Conservation (phyloP, 2,113 vertebrate species). For the Scytalopus superciliaris region DNA sequence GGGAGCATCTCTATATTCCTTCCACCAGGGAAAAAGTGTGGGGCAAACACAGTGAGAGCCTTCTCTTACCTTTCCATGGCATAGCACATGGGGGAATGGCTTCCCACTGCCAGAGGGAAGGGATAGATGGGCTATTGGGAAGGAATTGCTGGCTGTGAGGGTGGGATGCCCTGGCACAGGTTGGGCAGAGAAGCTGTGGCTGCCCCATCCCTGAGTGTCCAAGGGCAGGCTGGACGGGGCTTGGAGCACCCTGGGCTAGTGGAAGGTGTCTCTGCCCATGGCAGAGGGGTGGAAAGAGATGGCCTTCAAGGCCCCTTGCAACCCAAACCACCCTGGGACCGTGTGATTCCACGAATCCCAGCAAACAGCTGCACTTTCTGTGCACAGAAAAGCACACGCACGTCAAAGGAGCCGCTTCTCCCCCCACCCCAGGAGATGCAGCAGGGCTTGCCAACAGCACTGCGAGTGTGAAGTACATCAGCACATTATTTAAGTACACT, state of each 20-base stretch:
- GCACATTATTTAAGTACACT: conserved; percentile 41
- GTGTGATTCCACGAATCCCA: not conserved
- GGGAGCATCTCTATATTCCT: not conserved
- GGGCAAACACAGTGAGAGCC: not conserved
- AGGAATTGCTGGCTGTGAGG: not conserved
- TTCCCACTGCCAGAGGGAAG: not conserved
- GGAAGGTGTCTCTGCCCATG: not conserved
- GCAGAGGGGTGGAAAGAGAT: not conserved
- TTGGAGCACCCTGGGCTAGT: not conserved
- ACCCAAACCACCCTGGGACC: not conserved
- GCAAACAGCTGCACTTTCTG: conserved; percentile 25
- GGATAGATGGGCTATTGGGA: rapidly evolving
- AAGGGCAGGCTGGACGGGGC: not conserved
- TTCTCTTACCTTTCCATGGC: not conserved
- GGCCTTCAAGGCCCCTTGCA: not conserved
- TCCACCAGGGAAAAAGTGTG: not conserved
- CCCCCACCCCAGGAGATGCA: not conserved
- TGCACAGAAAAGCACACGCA: not conserved
- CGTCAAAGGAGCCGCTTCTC: not conserved
- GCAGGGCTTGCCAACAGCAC: conserved; percentile 3
- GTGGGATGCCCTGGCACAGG: not conserved
- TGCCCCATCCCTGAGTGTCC: not conserved
- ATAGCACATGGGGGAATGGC: not conserved
- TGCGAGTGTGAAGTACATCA: conserved; percentile 32
- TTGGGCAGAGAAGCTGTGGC: not conserved